A percentile compares a stretch with the other conserved stretches of the same genome.
These are phyloP conservation scores for Lathronympha strigana DNA, from an alignment of 2,888 invertebrate genomes.

Conservation along the genomic window DNA sequence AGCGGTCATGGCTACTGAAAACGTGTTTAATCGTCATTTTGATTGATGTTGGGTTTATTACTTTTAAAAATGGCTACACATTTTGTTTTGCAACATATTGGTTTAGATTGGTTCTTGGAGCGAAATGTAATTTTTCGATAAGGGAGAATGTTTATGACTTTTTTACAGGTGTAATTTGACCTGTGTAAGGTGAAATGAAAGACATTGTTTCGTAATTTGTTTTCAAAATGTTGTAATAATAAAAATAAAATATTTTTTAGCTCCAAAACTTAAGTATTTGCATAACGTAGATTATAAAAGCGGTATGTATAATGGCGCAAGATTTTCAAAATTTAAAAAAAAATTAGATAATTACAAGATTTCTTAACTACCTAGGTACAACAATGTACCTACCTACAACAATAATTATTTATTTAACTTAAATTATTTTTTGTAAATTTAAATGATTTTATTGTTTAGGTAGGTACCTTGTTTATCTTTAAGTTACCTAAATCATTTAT, in stretches of 20 bases:
- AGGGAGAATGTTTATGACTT: conserved; percentile 7
- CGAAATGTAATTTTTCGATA: conserved; percentile 23
- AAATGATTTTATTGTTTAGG: too few relatives aligned
- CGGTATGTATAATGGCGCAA: too few relatives aligned
- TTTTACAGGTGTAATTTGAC: conserved; percentile 15
- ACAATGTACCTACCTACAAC: too few relatives aligned
- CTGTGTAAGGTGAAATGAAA: conserved; percentile 9
- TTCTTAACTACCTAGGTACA: too few relatives aligned
- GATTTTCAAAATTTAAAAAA: too few relatives aligned
- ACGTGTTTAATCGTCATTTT: conserved; percentile 47
- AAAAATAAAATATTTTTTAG: neutral
- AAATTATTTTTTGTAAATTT: too few relatives aligned
- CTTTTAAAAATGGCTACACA: conserved; percentile 34
- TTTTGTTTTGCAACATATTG: conserved; percentile 35
- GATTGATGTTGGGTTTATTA: conserved; percentile 43
- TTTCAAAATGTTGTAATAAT: too few relatives aligned
- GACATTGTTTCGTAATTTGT: too few relatives aligned
- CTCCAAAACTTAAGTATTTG: neutral
- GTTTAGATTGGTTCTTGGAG: conserved; percentile 21
- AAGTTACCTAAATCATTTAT: too few relatives aligned
- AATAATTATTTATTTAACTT: too few relatives aligned
- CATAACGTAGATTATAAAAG: neutral
- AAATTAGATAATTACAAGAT: too few relatives aligned
- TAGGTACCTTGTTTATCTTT: too few relatives aligned
- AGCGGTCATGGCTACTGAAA: conserved; percentile 52